Evolutionary conservation across 1,140 invertebrate genomes (phyloP).

Genomic region (Drosophila elegans): DNA sequence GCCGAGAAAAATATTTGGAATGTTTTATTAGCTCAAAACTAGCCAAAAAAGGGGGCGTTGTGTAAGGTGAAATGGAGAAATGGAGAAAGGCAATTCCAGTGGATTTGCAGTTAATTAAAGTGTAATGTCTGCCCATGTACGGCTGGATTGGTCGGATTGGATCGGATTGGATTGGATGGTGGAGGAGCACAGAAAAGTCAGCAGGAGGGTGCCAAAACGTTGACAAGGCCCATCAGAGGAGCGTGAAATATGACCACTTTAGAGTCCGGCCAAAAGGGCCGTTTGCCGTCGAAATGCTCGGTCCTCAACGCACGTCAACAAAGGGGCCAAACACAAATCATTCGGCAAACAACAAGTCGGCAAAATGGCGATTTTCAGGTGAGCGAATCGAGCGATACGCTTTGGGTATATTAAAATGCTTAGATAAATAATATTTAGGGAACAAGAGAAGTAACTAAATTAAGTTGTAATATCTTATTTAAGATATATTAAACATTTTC

Average conservation of each 20-base stretch:
- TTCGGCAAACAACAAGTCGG: constrained; percentile 34
- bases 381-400: not conserved
- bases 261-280: constrained; percentile 53
- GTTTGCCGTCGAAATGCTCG: constrained; percentile 26
- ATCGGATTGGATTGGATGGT: not conserved
- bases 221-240: constrained; percentile 68
- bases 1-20: constrained; percentile 69
- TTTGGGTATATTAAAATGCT: not conserved
- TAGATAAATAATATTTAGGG: not conserved
- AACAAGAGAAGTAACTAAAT: not conserved
- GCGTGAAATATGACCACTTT: constrained; percentile 65
- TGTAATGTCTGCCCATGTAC: constrained; percentile 45
- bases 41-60: not conserved
- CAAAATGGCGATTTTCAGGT: constrained; percentile 1
- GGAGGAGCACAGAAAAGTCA: not conserved
- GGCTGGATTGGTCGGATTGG: not conserved
- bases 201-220: constrained; percentile 23
- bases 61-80: not conserved
- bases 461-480: too few relatives aligned
- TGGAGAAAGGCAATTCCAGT: constrained; percentile 50
- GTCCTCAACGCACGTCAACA: constrained; percentile 43
- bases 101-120: constrained; percentile 66
- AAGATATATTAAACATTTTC: too few relatives aligned
- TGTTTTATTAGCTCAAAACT: constrained; percentile 60
- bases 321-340: constrained; percentile 55